Conservation (phyloP, 1,140 invertebrate species). For the Zaprionus taronus region DNA sequence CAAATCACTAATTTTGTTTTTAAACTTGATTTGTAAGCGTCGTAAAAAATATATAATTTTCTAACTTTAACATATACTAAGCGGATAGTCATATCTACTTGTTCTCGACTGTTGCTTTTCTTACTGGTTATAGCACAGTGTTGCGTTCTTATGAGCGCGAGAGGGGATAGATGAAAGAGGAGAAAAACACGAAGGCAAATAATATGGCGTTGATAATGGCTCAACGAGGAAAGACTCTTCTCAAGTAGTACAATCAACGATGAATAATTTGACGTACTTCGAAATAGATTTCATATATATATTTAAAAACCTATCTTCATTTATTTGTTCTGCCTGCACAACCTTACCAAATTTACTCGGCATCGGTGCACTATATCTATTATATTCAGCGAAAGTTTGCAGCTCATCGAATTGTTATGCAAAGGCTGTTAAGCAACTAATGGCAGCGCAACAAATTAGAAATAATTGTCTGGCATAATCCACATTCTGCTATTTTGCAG, state of each 20-base stretch:
- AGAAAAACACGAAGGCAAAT: neutral
- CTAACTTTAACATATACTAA: too few species aligned
- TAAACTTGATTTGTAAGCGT: too few species aligned
- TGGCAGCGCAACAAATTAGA: conserved; percentile 19
- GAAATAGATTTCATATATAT: too few species aligned
- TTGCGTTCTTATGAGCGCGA: conserved; percentile 4
- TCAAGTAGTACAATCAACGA: neutral
- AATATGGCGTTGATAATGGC: neutral
- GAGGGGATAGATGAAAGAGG: neutral
- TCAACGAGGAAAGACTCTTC: neutral
- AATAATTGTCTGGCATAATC: conserved; percentile 16
- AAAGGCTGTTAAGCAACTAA: neutral
- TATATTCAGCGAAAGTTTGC: neutral
- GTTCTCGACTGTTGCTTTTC: too few species aligned
- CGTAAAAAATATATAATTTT: too few species aligned
- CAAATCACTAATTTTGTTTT: too few species aligned
- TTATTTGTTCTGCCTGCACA: too few species aligned
- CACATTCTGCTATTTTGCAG: neutral
- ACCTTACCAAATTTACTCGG: too few species aligned
- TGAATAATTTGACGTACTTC: neutral
- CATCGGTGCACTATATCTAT: neutral
- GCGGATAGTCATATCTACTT: too few species aligned
- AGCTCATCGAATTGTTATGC: neutral
- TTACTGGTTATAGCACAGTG: neutral
- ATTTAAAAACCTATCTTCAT: too few species aligned